Evolutionary conservation across 2,888 invertebrate genomes (phyloP).

Genomic region (Pristionchus fissidentatus): DNA sequence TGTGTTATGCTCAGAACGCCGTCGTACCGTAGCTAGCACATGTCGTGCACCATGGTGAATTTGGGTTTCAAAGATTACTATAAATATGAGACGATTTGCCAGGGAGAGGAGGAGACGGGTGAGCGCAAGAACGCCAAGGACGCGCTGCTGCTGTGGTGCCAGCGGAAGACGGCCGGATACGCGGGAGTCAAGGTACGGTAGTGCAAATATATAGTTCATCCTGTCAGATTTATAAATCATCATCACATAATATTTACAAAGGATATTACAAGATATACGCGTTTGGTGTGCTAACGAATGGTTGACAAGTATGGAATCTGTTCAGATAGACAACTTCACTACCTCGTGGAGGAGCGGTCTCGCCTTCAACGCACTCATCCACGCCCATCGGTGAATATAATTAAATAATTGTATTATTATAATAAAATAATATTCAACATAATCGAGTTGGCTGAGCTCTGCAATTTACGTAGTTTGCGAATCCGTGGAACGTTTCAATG

Average conservation of each 20-base stretch:
- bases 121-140: conserved; percentile 99
- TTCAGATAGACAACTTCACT: conserved; percentile 77
- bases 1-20: too few species aligned
- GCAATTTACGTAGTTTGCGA: too few species aligned
- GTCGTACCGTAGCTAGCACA: too few species aligned
- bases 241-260: too few species aligned
- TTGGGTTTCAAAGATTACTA: not conserved
- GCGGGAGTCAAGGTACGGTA: conserved; percentile 75
- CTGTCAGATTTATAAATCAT: too few species aligned
- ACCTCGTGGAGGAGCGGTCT: conserved; percentile 95
- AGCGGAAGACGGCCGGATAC: conserved; percentile 95
- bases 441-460: not conserved
- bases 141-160: conserved; percentile 96
- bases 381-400: conserved; percentile 83
- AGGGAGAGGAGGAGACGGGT: conserved; percentile 95
- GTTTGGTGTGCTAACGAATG: too few species aligned
- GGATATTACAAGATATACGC: too few species aligned
- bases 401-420: too few species aligned
- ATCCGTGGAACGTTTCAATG: too few species aligned
- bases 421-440: not conserved
- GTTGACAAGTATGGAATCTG: too few species aligned
- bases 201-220: too few species aligned
- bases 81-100: not conserved
- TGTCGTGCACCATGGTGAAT: too few species aligned
- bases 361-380: conserved; percentile 98